Evolutionary conservation across 2,113 vertebrate species (phyloP).

Genomic region (Arenaria interpres): DNA sequence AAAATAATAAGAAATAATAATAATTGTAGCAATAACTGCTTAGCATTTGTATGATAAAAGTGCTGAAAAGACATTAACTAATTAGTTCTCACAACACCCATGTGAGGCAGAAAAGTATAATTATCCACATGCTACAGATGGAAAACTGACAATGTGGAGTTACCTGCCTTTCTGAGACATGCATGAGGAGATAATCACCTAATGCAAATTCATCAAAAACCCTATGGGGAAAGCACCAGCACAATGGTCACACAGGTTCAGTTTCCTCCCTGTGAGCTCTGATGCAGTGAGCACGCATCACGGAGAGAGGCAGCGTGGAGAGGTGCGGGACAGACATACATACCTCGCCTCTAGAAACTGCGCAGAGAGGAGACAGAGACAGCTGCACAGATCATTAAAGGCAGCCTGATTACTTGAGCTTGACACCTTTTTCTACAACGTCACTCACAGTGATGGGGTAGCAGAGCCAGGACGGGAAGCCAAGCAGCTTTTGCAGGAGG

Average conservation of each 20-base stretch:
- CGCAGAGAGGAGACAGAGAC: background rate
- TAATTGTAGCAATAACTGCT: conserved; percentile 56
- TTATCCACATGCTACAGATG: conserved; percentile 66
- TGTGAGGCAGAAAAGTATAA: conserved; percentile 63
- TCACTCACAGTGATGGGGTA: background rate
- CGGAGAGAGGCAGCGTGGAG: background rate
- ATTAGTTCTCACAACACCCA: conserved; percentile 70
- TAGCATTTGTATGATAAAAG: conserved; percentile 57
- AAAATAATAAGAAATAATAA: conserved; percentile 64
- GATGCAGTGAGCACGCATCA: background rate
- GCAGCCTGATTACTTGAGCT: background rate
- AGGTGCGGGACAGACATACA: background rate
- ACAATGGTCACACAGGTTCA: conserved; percentile 7
- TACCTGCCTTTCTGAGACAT: conserved; percentile 56
- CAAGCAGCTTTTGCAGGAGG: conserved; percentile 1
- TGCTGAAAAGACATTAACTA: conserved; percentile 69
- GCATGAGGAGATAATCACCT: conserved; percentile 46
- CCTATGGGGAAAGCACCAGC: background rate
- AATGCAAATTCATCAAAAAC: conserved; percentile 27
- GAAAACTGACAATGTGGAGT: conserved; percentile 47
- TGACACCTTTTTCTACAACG: background rate
- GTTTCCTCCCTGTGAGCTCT: background rate
- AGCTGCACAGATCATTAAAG: conserved; percentile 10
- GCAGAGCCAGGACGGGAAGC: background rate
- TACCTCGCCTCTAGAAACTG: background rate